These are phyloP conservation scores for Galendromus occidentalis DNA, from an alignment of 1,140 invertebrate species.

Conservation along the genomic window DNA sequence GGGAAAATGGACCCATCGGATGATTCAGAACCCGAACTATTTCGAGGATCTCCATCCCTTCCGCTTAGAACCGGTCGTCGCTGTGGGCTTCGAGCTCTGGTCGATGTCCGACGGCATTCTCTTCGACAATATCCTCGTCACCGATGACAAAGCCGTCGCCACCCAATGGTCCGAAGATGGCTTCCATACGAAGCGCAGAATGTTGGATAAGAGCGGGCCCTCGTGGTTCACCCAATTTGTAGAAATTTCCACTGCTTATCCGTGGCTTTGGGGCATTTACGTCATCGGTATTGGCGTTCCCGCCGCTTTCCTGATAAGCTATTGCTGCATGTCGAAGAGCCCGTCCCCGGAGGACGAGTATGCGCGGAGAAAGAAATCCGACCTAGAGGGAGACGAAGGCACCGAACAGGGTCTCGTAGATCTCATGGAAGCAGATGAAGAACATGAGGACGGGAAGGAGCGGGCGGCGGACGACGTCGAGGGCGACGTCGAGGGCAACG, in stretches of 20 bases:
- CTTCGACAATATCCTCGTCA: slow-evolving; percentile 87
- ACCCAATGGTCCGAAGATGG: slow-evolving; percentile 58
- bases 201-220: slow-evolving; percentile 33
- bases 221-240: slow-evolving; percentile 41
- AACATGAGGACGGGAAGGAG: slow-evolving; percentile 20
- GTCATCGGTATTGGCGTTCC: slow-evolving; percentile 56
- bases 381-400: slow-evolving; percentile 21
- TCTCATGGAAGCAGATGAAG: slow-evolving; percentile 17
- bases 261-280: slow-evolving; percentile 74
- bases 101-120: slow-evolving; percentile 84
- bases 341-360: slow-evolving; percentile 11
- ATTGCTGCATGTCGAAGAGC: slow-evolving; percentile 46
- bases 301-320: slow-evolving; percentile 50
- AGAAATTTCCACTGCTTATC: slow-evolving; percentile 61
- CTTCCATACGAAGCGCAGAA: slow-evolving; percentile 59
- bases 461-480: slow-evolving; percentile 31
- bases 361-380: slow-evolving; percentile 35
- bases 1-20: slow-evolving; percentile 73
- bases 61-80: slow-evolving; percentile 75
- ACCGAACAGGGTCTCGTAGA: neutral
- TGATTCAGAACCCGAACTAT: slow-evolving; percentile 72
- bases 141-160: slow-evolving; percentile 58
- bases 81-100: slow-evolving; percentile 90
- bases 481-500: slow-evolving; percentile 11
- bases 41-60: slow-evolving; percentile 81